Evolutionary conservation across 2,797 vertebrate genomes (phyloP).

Genomic region (Hipposideros larvatus): DNA sequence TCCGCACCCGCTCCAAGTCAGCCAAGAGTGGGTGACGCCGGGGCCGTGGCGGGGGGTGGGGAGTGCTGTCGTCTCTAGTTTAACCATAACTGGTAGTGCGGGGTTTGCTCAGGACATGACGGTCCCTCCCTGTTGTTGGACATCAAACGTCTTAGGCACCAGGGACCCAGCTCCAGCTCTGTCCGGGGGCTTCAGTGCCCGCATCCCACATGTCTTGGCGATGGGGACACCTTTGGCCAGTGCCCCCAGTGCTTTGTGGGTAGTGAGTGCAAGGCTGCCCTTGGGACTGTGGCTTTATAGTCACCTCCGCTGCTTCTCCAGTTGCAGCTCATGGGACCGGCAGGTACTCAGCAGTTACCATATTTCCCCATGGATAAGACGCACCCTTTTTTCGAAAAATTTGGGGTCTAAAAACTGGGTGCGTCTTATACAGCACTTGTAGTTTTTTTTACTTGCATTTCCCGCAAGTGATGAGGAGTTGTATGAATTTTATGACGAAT

Average conservation of each 20-base stretch:
- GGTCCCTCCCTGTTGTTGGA: neutral
- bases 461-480: too few species aligned
- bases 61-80: neutral
- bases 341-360: neutral
- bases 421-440: too few species aligned
- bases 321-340: neutral
- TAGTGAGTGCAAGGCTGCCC: neutral
- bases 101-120: neutral
- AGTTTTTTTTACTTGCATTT: too few species aligned
- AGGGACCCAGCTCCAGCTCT: neutral
- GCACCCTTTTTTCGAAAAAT: too few species aligned
- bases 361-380: too few species aligned
- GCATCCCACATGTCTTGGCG: neutral
- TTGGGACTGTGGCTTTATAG: neutral
- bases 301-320: neutral
- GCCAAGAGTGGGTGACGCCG: slow-evolving; percentile 93
- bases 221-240: neutral
- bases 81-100: neutral
- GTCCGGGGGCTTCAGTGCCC: neutral
- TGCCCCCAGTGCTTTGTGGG: neutral
- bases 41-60: neutral
- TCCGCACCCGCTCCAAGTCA: slow-evolving; percentile 96
- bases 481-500: too few species aligned
- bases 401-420: too few species aligned
- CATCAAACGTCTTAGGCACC: neutral